Conservation (phyloP, 2,797 vertebrate genomes). For the Emys orbicularis region DNA sequence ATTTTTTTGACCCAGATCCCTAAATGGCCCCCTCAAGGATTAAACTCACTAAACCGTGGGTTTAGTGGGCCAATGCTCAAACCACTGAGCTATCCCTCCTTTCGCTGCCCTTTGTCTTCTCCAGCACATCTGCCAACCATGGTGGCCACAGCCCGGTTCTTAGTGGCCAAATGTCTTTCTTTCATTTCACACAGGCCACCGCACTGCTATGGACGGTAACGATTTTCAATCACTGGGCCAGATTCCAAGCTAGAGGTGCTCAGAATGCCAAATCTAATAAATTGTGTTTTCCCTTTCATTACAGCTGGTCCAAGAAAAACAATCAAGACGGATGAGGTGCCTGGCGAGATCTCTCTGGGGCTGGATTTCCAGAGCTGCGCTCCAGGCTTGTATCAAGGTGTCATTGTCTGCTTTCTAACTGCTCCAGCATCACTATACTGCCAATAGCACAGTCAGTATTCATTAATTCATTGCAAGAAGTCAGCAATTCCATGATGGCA, state of each 20-base stretch:
- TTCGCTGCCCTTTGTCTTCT: not conserved
- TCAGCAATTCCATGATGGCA: no score
- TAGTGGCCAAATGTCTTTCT: not conserved
- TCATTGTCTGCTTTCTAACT: not conserved
- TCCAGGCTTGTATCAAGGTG: not conserved
- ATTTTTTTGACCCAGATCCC: no score
- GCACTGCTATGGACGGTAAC: not conserved
- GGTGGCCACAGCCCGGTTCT: not conserved
- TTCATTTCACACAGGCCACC: not conserved
- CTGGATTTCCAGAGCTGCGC: not conserved
- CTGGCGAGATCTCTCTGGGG: not conserved
- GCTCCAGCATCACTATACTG: not conserved
- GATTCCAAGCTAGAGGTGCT: not conserved
- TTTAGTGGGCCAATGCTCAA: no score
- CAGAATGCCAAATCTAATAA: not conserved
- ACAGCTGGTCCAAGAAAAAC: not conserved
- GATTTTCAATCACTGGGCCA: not conserved
- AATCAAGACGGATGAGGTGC: not conserved
- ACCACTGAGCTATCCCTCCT: no score
- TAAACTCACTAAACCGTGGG: no score
- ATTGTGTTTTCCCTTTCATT: not conserved
- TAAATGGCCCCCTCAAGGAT: no score
- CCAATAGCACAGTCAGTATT: not conserved
- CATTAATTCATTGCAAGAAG: no score
- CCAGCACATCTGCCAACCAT: not conserved